A percentile compares a stretch with the other conserved stretches of the same genome.
Evolutionary conservation across 2,888 invertebrate genomes (phyloP).

Genomic region (Scaptomyza caliginosa): DNA sequence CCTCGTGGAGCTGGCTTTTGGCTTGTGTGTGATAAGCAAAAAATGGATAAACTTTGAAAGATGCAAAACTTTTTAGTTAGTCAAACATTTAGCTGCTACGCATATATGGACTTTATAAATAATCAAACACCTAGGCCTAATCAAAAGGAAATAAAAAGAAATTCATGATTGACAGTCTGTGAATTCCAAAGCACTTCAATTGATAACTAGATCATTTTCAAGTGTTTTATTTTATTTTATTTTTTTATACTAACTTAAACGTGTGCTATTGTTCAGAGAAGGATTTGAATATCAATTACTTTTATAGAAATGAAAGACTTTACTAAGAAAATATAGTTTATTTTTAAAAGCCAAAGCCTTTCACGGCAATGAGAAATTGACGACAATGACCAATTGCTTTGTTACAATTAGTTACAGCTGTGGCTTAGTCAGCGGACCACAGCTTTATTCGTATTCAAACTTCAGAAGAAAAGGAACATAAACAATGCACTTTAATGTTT

Average conservation of each 20-base stretch:
- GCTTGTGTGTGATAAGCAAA: not conserved
- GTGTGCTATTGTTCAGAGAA: too few species aligned
- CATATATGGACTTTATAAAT: not conserved
- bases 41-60: not conserved
- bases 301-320: too few species aligned
- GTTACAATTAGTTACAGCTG: constrained; percentile 13
- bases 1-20: not conserved
- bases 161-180: constrained; percentile 7
- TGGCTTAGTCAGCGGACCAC: not conserved
- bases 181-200: constrained; percentile 17
- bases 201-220: constrained; percentile 13
- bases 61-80: constrained; percentile 1
- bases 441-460: not conserved
- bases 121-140: constrained; percentile 1
- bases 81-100: not conserved
- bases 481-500: constrained; percentile 7
- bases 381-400: not conserved
- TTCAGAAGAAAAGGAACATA: not conserved
- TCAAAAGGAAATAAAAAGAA: constrained; percentile 15
- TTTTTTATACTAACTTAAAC: not conserved
- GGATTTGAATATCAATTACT: too few species aligned
- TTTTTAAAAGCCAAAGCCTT: too few species aligned
- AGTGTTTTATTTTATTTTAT: not conserved
- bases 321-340: too few species aligned
- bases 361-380: not conserved